phyloP scores from a whole-genome alignment of 2,888 invertebrate genomes.

The Ophioninae sp. region DNA sequence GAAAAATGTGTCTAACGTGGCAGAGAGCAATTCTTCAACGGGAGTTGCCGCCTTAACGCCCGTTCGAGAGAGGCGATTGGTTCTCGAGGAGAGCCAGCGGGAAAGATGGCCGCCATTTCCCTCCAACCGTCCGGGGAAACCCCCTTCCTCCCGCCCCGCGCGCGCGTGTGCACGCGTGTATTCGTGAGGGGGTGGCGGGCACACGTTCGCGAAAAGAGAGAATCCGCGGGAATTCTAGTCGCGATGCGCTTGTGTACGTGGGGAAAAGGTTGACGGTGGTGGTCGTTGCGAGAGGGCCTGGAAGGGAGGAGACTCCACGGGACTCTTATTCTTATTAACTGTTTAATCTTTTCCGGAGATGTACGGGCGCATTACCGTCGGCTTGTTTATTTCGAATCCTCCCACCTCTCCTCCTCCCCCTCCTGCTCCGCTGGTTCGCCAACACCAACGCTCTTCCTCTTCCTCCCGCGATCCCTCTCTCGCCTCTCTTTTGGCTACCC shows the following conservation, averaged over 20 bases:
- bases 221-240: constrained; percentile 71
- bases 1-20: constrained; percentile 81
- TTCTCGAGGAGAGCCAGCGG: constrained; percentile 80
- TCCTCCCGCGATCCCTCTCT: constrained; percentile 55
- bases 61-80: constrained; percentile 79
- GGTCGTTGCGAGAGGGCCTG: constrained; percentile 43
- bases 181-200: constrained; percentile 62
- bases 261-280: constrained; percentile 27
- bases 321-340: constrained; percentile 82
- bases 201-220: constrained; percentile 72
- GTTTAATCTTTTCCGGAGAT: constrained; percentile 81
- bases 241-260: constrained; percentile 44
- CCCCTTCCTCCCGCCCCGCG: constrained; percentile 72
- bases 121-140: constrained; percentile 80
- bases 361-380: constrained; percentile 79
- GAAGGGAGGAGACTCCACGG: constrained; percentile 69
- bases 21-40: constrained; percentile 80
- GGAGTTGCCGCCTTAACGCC: constrained; percentile 81
- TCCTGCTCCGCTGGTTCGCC: constrained; percentile 23
- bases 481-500: constrained; percentile 28
- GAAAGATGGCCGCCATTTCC: constrained; percentile 81
- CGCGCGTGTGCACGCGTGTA: constrained; percentile 62
- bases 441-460: constrained; percentile 32
- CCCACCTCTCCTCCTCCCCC: constrained; percentile 28
- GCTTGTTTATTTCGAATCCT: constrained; percentile 78